Conservation (phyloP, 2,113 vertebrate species). For the Lonchura striata region DNA sequence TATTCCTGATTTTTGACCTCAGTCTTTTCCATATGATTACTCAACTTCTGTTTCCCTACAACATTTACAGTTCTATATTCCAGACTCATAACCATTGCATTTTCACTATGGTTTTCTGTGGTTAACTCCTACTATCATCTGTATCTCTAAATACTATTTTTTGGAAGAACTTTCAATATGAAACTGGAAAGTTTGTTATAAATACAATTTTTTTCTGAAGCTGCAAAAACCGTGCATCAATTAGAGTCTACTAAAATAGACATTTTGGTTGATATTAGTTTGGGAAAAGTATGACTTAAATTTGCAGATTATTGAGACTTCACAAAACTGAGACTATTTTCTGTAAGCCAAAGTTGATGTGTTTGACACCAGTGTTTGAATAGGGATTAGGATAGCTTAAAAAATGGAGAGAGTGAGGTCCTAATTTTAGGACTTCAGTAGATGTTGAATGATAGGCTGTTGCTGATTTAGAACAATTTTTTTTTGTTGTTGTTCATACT, state of each 20-base stretch:
- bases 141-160: neutral
- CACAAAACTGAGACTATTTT: neutral
- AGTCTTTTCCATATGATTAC: neutral
- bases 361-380: neutral
- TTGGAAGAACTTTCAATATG: neutral
- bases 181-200: neutral
- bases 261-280: neutral
- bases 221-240: neutral
- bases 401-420: accelerated
- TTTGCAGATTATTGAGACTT: neutral
- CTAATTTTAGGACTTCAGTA: neutral
- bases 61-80: neutral
- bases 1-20: neutral
- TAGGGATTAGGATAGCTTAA: neutral
- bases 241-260: neutral
- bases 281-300: neutral
- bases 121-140: neutral
- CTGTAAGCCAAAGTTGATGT: neutral
- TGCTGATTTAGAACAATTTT: neutral
- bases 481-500: neutral
- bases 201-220: neutral
- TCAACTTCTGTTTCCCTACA: neutral
- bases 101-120: neutral
- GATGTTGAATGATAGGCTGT: neutral
- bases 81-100: neutral